A percentile compares a stretch with the other conserved stretches of the same genome.
Conservation (phyloP, 2,888 invertebrate species). For the Drosophila anomalata region DNA sequence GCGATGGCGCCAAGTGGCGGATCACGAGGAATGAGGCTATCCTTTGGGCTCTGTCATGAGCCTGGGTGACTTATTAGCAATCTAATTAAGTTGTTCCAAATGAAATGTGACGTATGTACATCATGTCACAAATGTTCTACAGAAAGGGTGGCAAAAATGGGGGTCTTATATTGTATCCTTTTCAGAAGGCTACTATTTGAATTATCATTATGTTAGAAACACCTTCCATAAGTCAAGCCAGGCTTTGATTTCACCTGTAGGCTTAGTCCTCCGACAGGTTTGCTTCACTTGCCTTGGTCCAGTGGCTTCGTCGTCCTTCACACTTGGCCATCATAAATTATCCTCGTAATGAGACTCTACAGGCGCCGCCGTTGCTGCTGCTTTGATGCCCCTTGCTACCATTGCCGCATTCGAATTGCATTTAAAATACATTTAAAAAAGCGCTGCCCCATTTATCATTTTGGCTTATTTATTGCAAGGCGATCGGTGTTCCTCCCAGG, state of each 20-base stretch:
- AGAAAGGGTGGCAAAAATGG: background rate
- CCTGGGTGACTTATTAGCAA: conserved; percentile 66
- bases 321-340: conserved; percentile 81
- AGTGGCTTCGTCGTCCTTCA: conserved; percentile 68
- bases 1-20: conserved; percentile 69
- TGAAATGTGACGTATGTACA: conserved; percentile 69
- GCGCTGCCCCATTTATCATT: conserved; percentile 80
- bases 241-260: conserved; percentile 3
- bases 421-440: conserved; percentile 78
- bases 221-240: too few relatives aligned
- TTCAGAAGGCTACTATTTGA: too few relatives aligned
- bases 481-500: conserved; percentile 35
- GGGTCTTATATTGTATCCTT: background rate
- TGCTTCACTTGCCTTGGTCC: conserved; percentile 10
- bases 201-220: too few relatives aligned
- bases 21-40: conserved; percentile 12
- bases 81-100: conserved; percentile 75
- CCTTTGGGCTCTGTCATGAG: conserved; percentile 42
- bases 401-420: conserved; percentile 76
- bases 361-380: conserved; percentile 62
- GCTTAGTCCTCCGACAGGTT: conserved; percentile 47
- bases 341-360: conserved; percentile 75
- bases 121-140: conserved; percentile 48
- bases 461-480: conserved; percentile 80
- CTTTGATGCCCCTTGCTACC: conserved; percentile 56